These are phyloP conservation scores for Carassius auratus DNA, from an alignment of 2,113 vertebrate genomes.

Conservation along the genomic window DNA sequence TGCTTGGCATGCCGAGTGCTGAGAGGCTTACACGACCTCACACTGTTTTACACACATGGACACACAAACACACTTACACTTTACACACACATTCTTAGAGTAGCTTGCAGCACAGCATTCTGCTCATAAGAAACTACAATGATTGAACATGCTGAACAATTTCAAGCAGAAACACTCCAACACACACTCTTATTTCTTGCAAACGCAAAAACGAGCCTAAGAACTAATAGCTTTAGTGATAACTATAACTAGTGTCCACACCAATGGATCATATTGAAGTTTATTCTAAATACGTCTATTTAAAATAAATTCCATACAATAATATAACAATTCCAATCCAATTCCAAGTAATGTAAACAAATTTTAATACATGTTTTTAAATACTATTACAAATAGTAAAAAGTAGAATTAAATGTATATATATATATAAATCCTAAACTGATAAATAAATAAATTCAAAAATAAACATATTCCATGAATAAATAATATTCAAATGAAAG, in stretches of 20 bases:
- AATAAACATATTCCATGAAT: neutral
- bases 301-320: too few species aligned
- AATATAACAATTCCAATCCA: too few species aligned
- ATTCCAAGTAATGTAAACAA: too few species aligned
- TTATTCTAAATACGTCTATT: neutral
- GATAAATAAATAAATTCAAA: neutral
- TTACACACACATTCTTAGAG: neutral
- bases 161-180: neutral
- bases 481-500: neutral
- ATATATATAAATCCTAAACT: neutral
- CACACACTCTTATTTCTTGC: neutral
- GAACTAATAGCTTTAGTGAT: neutral
- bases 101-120: neutral
- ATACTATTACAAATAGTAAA: too few species aligned
- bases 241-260: neutral
- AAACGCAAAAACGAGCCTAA: neutral
- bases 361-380: too few species aligned
- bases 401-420: neutral
- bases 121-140: neutral
- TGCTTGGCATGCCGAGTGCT: constrained; percentile 12
- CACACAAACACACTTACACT: constrained; percentile 9
- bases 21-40: constrained; percentile 42
- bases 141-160: neutral
- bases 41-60: constrained; percentile 38
- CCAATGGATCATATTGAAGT: neutral